Base-by-base conservation (phyloP, 1,140 invertebrate genomes). In the Zaprionus gabonicus region DNA sequence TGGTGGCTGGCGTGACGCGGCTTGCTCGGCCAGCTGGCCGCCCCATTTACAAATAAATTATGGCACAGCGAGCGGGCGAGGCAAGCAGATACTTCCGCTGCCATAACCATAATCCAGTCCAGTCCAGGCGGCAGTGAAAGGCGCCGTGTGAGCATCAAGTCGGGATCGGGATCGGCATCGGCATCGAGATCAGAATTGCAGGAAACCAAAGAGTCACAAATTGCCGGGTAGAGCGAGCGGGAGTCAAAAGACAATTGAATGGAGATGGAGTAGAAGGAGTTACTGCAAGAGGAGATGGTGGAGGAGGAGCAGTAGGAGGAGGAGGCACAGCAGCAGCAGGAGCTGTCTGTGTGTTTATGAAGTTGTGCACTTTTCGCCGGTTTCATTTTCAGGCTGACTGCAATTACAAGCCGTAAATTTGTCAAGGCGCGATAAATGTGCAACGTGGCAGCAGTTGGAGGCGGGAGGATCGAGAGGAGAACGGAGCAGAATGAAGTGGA, bases 391-490 rank as follows among this genome's bases (percentile, higher is more conserved):
- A 72, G 66, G 63, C 81, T 80, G 85, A 80, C 85, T 90, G 86
- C 85, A 90, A 90, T 90, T 90, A 90, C 85, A 90, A 85, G 85
- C 85, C 85, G 85, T 90, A 90, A 90, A 90, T 90, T 90, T 90
- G 85, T 90, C 85, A 90, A 90, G 85, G 85, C 79, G 82, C 85
- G 81, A 90, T 90, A 90, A 90, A 90, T 88, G 82, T 87, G 84
- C 60, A 60, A 23, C n/a, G 62, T 10, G 13, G 65, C 20, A 5
- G 5, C n/a, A 58, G 49, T 13, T 25, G 41, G 7, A 28, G 17
- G 17, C 38, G n/a, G 64, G n/a, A 17, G 56, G 15, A 31, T 31
- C 7, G 28, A 31, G 28, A 31, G 28, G 28, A 7, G 28, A 28
- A 7, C 28, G 1, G 0, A 7, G 56, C 7, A 31, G 7, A 56